Conservation (phyloP, 1,140 invertebrate species). For the Panagrolaimus sp. region DNA sequence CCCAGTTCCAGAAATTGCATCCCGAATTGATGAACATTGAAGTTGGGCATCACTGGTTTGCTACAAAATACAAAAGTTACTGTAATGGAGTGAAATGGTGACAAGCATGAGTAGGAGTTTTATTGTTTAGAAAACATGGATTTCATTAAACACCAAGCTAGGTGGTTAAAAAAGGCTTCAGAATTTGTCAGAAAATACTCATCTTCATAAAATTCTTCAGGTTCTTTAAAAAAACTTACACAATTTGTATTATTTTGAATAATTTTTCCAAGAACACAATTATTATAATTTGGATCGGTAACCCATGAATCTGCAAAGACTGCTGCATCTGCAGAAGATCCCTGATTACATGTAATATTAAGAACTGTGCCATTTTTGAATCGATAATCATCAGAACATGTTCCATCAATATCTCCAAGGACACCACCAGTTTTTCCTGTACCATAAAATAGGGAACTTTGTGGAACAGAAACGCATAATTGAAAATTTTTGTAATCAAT, state of each 20-base stretch:
- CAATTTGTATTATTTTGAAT: not conserved
- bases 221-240: no score
- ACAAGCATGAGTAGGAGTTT: no score
- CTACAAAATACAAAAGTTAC: no score
- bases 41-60: not conserved
- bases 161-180: no score
- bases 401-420: constrained; percentile 1
- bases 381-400: not conserved
- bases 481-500: not conserved
- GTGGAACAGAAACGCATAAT: not conserved
- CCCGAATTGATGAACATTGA: not conserved
- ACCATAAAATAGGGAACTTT: not conserved
- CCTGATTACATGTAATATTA: not conserved
- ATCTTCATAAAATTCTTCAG: no score
- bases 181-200: no score
- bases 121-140: no score
- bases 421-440: not conserved
- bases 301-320: not conserved
- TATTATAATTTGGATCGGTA: not conserved
- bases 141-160: no score
- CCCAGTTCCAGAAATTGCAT: not conserved
- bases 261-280: constrained; percentile 2
- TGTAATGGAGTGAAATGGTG: no score
- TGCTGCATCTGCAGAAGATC: not conserved
- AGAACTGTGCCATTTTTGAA: not conserved